Base-by-base conservation (phyloP, 2,113 vertebrate species). In the Tragelaphus scriptus region DNA sequence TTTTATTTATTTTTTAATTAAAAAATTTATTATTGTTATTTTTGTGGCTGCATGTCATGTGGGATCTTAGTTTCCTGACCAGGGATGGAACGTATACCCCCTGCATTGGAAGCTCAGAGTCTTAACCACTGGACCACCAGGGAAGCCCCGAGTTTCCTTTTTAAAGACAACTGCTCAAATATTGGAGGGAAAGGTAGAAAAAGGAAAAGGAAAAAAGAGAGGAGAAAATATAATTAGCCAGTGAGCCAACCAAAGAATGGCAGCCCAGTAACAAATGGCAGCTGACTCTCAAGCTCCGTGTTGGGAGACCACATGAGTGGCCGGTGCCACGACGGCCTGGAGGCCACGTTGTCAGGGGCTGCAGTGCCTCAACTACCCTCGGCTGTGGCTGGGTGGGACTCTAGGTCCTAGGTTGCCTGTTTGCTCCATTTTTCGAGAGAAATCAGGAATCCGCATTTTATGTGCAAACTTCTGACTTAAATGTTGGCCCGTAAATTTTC, bases 311-410 rank as follows among this genome's bases (percentile, higher is more conserved):
- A 2, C 7, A 0, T 19, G 12, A 8, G 4, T 13, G 19, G 17
- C 9, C 40, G 61, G 0, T n/a, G 6, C 79, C 56, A 1, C 0
- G 3, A 16, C 6, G 16, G 26, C 71, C 32, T 17, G 14, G 47
- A n/a, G 23, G 26, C 17, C 12, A 15, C 5, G 0, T 2, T 12
- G 7, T 4, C 2, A 61, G 63, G 17, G 9, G 32, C 3, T 2
- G 49, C 59, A 7, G 16, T 58, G 32, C 44, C 56, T 51, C 19
- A 28, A 1, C 3, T 10, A 51, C 12, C 8, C 23, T 26, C 21
- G 5, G 2, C 9, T 5, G 7, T 58, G 23, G 1, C 47, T 10
- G 0, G 5, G 10, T 30, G 49, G 58, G 56, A 88, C 26, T 53
- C 56, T 1, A 80, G 51, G 53, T 44, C 53, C 40, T 3, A 16